Evolutionary conservation across 1,140 invertebrate species (phyloP).

Genomic region (Drosophila tropicalis): DNA sequence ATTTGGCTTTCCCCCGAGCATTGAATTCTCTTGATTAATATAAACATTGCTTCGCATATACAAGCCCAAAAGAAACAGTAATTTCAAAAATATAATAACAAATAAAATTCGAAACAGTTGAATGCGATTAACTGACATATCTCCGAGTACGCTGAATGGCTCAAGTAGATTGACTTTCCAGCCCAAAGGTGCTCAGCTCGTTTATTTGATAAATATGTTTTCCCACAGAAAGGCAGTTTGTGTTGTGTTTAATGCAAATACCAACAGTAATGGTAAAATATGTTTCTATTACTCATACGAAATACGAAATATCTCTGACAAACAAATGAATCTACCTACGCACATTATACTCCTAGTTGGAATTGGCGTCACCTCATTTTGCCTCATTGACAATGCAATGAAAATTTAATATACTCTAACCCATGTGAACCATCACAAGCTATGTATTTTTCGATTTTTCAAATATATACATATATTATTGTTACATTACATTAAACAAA

Average conservation of each 20-base stretch:
- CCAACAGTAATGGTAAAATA: not conserved
- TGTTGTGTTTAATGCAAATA: not conserved
- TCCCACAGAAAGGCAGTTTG: not conserved
- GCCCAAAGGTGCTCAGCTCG: not conserved
- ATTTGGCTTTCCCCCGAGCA: not conserved
- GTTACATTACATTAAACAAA: too few relatives aligned
- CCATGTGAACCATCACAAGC: too few relatives aligned
- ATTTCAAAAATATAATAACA: constrained; percentile 49
- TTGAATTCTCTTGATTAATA: not conserved
- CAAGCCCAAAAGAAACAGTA: constrained; percentile 43
- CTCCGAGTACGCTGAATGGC: not conserved
- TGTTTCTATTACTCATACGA: not conserved
- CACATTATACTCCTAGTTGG: too few relatives aligned
- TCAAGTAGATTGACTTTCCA: not conserved
- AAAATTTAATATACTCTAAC: too few relatives aligned
- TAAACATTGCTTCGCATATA: constrained; percentile 27
- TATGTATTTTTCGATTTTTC: too few relatives aligned
- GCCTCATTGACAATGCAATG: too few relatives aligned
- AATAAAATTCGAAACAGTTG: constrained; percentile 50
- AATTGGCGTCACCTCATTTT: too few relatives aligned
- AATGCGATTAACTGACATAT: constrained; percentile 39
- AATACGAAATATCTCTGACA: not conserved
- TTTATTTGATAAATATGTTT: constrained; percentile 61
- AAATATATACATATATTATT: too few relatives aligned
- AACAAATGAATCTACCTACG: too few relatives aligned